These are phyloP conservation scores for Drosophila melanosoma DNA, from an alignment of 2,888 invertebrate genomes.

Conservation along the genomic window DNA sequence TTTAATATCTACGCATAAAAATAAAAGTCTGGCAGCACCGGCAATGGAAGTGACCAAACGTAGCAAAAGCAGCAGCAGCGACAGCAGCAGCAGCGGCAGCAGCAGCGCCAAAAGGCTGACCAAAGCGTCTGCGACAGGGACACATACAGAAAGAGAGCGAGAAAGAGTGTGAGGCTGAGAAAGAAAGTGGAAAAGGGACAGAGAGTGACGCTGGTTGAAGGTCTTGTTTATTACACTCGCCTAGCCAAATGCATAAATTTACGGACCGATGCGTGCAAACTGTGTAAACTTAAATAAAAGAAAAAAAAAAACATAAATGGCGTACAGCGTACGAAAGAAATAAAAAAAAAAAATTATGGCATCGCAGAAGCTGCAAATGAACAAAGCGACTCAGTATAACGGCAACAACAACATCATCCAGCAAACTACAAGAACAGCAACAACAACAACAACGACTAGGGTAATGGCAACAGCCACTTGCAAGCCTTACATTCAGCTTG, in stretches of 20 bases:
- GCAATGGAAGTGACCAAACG: constrained; percentile 76
- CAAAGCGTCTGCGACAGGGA: neutral
- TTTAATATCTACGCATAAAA: constrained; percentile 80
- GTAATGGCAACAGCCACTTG: constrained; percentile 59
- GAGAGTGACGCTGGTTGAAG: constrained; percentile 65
- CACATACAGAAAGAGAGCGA: constrained; percentile 8
- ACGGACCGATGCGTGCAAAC: constrained; percentile 81
- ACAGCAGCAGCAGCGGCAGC: constrained; percentile 4
- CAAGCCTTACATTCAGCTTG: constrained; percentile 38
- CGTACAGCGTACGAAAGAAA: constrained; percentile 34
- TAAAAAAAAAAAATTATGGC: constrained; percentile 61
- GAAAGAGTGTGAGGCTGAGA: constrained; percentile 9
- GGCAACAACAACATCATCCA: constrained; percentile 17
- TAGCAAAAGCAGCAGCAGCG: constrained; percentile 27
- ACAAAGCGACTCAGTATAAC: constrained; percentile 63
- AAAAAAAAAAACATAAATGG: constrained; percentile 11
- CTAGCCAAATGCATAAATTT: constrained; percentile 81
- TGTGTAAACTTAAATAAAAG: constrained; percentile 67
- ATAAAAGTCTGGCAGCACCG: constrained; percentile 68
- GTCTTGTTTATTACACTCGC: constrained; percentile 81
- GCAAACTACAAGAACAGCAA: constrained; percentile 22
- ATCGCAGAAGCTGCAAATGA: constrained; percentile 71
- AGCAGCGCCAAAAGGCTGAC: too few species aligned
- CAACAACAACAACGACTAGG: constrained; percentile 11
- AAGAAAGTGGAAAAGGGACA: neutral